These are phyloP conservation scores for Drosophila pachea DNA, from an alignment of 1,140 invertebrate genomes.

Conservation along the genomic window DNA sequence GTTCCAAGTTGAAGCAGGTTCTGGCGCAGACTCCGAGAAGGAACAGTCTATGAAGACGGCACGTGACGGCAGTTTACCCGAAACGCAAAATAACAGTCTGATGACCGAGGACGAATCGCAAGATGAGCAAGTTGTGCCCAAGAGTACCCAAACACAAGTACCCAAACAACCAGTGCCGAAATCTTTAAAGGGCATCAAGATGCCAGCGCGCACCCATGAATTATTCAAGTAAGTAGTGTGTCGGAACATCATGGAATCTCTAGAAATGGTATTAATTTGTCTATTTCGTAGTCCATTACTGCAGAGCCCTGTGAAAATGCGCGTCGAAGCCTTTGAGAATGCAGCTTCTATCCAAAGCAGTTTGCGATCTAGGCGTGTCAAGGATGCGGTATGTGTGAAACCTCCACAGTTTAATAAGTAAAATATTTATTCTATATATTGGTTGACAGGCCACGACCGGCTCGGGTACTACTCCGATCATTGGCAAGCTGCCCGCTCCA, in stretches of 20 bases:
- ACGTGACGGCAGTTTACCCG: constrained; percentile 35
- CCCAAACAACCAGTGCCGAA: constrained; percentile 26
- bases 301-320: constrained; percentile 82
- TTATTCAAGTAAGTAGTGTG: constrained; percentile 68
- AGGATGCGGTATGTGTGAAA: constrained; percentile 48
- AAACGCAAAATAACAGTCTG: constrained; percentile 48
- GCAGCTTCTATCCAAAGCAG: constrained; percentile 53
- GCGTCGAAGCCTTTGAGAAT: constrained; percentile 83
- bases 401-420: background rate
- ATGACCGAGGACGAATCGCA: constrained; percentile 74
- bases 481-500: constrained; percentile 59
- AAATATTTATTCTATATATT: too few species aligned
- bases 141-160: constrained; percentile 4
- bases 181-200: constrained; percentile 53
- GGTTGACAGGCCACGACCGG: constrained; percentile 15
- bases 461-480: constrained; percentile 55
- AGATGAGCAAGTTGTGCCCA: constrained; percentile 24
- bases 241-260: background rate
- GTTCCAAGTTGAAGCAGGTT: constrained; percentile 44
- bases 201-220: constrained; percentile 67
- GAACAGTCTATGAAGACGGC: constrained; percentile 56
- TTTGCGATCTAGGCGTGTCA: constrained; percentile 49
- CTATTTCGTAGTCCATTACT: constrained; percentile 80
- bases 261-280: background rate
- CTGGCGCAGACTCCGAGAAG: constrained; percentile 16